Evolutionary conservation across 2,797 vertebrate species (phyloP), one percentile per base, ranked within the genome.

Genomic region (Labroides dimidiatus): DNA sequence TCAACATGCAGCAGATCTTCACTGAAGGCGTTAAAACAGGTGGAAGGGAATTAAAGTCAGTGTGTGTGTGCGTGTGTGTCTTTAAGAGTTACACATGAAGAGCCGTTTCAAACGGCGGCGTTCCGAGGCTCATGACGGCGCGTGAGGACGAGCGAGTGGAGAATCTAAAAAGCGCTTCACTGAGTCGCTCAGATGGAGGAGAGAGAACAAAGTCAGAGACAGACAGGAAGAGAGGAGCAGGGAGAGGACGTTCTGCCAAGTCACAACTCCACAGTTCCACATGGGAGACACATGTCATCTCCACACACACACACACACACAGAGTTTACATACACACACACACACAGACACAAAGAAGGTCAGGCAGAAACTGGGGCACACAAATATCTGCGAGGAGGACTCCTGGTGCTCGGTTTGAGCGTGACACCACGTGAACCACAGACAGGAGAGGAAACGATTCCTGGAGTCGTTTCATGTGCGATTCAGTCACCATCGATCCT

Each of bases 231-330:
- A 63, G 70, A 50, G 36, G 50, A 20, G 36, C 45, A 69, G 84
- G 87, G 89, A 90, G 39, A 49, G 50, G 80, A 72, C 88, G 88
- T 89, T 81, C 87, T 85, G 84, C 84, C 89, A 91, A 33, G 14
- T 52, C 55, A 51, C 39, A 65, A 21, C 41, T 70, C 47, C 70
- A 67, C 42, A 45, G 64, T 57, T 63, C 64, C 78, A 69, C 75
- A 71, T 66, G 68, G 27, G 43, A 53, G 57, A 62, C 72, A 64
- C 68, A 65, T 71, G 30, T 72, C 53, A 6, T 27, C 27, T 6
- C 3, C 27, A 27, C 23, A 37, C 53, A 65, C 44, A 44, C 50
- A 57, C 33, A 57, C 23, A 50, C 48, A 19, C 56, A n/a, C 37
- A 37, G 33, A 57, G 10, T 10, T 48, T 43, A 52, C 10, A 37